Evolutionary conservation across 2,797 vertebrate species (phyloP).

Genomic region (Kryptopterus vitreolus): DNA sequence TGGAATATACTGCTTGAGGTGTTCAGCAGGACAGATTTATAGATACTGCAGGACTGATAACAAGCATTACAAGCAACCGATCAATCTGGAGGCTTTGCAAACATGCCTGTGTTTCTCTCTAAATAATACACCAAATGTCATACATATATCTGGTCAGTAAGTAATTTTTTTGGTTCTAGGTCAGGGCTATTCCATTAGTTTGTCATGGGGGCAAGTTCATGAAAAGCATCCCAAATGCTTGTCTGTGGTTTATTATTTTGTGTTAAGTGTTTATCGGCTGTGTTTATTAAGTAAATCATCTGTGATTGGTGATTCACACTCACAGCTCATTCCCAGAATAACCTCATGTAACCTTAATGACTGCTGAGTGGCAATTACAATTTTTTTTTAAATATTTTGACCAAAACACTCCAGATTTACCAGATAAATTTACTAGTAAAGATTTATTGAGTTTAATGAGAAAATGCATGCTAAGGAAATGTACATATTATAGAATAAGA

Average conservation of each 20-base stretch:
- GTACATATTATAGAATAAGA: neutral
- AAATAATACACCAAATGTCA: neutral
- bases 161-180: no score
- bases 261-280: no score
- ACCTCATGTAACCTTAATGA: neutral
- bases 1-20: neutral
- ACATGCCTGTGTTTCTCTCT: neutral
- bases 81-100: neutral
- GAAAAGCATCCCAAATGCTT: no score
- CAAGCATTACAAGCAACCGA: neutral
- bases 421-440: no score
- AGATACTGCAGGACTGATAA: neutral
- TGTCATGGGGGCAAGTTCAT: no score
- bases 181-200: no score
- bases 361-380: neutral
- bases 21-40: conserved; percentile 8
- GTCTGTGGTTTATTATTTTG: no score
- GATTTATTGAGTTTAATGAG: no score
- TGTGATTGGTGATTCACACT: neutral
- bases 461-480: neutral
- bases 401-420: neutral
- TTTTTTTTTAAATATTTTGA: neutral
- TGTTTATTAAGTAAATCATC: neutral
- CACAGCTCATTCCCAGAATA: neutral
- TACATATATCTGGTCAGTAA: neutral